Evolutionary conservation across 2,797 vertebrate species (phyloP).

Genomic region (Pyrocephalus nanus): DNA sequence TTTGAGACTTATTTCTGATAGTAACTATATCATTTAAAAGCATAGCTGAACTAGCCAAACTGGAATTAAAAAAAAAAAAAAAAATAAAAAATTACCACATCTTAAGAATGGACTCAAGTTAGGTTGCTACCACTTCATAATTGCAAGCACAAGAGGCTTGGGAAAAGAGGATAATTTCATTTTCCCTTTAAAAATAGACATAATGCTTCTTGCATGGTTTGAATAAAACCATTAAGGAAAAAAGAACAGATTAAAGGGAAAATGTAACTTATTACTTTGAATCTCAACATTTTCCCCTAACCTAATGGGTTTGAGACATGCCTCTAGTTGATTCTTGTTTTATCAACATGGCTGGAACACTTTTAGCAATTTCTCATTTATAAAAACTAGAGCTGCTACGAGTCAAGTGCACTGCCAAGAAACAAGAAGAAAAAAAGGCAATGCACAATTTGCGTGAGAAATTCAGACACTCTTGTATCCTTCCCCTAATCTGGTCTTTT

Average conservation of each 20-base stretch:
- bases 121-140: neutral
- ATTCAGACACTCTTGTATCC: neutral
- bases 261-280: neutral
- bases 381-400: neutral
- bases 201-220: neutral
- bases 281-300: neutral
- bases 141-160: neutral
- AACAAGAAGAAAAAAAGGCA: neutral
- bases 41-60: neutral
- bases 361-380: neutral
- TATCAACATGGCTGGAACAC: neutral
- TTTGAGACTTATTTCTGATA: neutral
- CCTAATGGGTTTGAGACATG: neutral
- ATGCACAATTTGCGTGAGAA: neutral
- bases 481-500: neutral
- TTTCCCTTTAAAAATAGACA: neutral
- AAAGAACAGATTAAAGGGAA: neutral
- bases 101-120: neutral
- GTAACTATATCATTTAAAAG: neutral
- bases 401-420: neutral
- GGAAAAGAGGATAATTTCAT: neutral
- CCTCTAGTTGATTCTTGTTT: accelerated
- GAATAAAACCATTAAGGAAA: neutral
- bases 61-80: neutral
- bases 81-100: neutral